These are phyloP conservation scores for Pyrocoelia pectoralis DNA, from an alignment of 2,888 invertebrate genomes.

Conservation along the genomic window DNA sequence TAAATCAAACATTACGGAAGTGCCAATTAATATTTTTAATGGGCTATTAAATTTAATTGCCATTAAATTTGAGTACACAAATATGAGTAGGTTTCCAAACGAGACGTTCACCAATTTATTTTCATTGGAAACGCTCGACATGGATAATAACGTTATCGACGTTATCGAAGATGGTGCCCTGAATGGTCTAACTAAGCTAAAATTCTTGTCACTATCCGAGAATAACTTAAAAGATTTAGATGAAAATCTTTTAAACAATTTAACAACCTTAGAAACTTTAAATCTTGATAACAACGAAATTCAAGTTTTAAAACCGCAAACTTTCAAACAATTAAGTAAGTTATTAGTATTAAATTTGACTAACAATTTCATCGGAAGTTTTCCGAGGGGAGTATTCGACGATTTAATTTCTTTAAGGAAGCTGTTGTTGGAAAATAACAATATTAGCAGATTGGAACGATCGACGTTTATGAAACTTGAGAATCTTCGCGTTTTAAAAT, in stretches of 20 bases:
- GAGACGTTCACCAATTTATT: conserved; percentile 14
- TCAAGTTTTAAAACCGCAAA: conserved; percentile 17
- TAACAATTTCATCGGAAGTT: conserved; percentile 24
- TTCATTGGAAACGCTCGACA: conserved; percentile 7
- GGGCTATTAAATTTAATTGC: conserved; percentile 13
- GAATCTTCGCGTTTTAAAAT: conserved; percentile 15
- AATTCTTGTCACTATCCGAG: conserved; percentile 14
- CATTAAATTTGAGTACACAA: conserved; percentile 19
- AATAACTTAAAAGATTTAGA: conserved; percentile 22
- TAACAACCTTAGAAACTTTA: conserved; percentile 22
- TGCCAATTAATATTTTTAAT: conserved; percentile 11
- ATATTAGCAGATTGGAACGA: conserved; percentile 13
- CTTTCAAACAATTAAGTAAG: conserved; percentile 24
- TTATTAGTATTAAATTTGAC: conserved; percentile 25
- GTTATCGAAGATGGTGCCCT: conserved; percentile 13
- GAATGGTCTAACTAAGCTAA: conserved; percentile 4
- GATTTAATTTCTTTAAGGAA: conserved; percentile 23
- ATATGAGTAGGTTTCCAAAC: neutral
- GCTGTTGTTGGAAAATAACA: conserved; percentile 27
- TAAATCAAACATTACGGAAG: conserved; percentile 15
- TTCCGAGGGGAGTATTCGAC: conserved; percentile 26
- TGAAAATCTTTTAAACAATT: conserved; percentile 15
- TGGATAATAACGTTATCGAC: conserved; percentile 15
- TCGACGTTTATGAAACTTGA: conserved; percentile 10
- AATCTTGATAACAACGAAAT: conserved; percentile 32